A percentile compares a stretch with the other conserved stretches of the same genome.
Conservation (phyloP, 2,888 invertebrate species). For the Norana najaformis region DNA sequence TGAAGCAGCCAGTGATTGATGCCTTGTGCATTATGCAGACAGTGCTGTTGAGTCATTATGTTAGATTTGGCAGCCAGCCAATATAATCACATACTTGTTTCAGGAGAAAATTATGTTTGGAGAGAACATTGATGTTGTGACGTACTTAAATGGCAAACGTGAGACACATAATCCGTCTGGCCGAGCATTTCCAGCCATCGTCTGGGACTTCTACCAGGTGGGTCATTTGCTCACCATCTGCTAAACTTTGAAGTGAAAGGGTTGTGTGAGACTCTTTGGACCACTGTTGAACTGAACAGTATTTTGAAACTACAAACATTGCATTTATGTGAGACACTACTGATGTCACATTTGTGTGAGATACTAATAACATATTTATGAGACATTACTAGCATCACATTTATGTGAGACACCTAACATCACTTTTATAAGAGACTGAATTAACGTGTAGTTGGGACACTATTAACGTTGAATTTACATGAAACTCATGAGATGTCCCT, state of each 20-base stretch:
- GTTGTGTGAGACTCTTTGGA: no score
- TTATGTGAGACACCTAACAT: no score
- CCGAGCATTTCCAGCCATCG: constrained; percentile 74
- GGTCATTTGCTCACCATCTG: not conserved
- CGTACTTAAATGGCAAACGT: constrained; percentile 77
- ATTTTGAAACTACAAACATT: not conserved
- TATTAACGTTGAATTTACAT: no score
- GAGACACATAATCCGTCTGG: constrained; percentile 80
- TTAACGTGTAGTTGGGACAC: no score
- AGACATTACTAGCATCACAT: not conserved
- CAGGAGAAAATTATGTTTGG: constrained; percentile 78
- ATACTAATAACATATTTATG: no score
- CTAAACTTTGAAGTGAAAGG: not conserved
- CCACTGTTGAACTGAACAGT: no score
- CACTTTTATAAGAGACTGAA: no score
- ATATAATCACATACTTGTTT: constrained; percentile 34
- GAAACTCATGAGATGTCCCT: no score
- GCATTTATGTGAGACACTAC: not conserved
- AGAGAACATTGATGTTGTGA: constrained; percentile 88
- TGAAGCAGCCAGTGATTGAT: not conserved
- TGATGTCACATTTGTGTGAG: not conserved
- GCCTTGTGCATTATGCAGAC: not conserved
- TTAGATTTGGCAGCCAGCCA: not conserved
- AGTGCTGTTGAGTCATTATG: not conserved
- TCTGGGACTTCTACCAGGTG: constrained; percentile 82